Evolutionary conservation across 2,797 vertebrate genomes (phyloP).

Genomic region (Emydoidea blandingii): DNA sequence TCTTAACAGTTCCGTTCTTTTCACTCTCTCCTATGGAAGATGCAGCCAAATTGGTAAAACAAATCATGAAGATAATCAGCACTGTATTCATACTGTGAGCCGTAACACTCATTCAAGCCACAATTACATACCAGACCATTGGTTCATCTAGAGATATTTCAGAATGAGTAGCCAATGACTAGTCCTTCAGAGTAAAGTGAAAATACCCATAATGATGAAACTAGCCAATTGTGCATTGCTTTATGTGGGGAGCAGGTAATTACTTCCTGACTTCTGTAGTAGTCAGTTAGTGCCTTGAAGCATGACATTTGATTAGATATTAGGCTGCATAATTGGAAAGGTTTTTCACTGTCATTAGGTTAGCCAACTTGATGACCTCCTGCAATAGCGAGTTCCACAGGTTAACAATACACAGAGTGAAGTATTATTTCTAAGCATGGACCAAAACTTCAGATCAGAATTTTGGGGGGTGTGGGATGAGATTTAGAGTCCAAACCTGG

Average conservation of each 20-base stretch:
- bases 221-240: accelerated
- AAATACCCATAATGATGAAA: neutral
- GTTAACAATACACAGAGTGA: too few relatives aligned
- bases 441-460: conserved; percentile 3
- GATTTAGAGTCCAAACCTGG: neutral
- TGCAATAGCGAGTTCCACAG: neutral
- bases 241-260: neutral
- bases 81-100: neutral
- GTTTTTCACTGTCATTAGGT: neutral
- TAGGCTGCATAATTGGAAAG: too few relatives aligned
- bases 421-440: neutral
- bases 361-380: neutral
- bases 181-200: accelerated
- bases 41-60: accelerated
- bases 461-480: neutral
- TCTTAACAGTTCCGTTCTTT: neutral
- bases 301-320: too few relatives aligned
- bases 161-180: neutral
- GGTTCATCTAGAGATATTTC: neutral
- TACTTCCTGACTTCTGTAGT: neutral
- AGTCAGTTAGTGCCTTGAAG: neutral
- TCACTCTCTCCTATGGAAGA: neutral
- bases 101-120: neutral
- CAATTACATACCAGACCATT: accelerated
- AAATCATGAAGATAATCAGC: neutral